Evolutionary conservation across 2,113 vertebrate species (phyloP).

Genomic region (Pheucticus melanocephalus): DNA sequence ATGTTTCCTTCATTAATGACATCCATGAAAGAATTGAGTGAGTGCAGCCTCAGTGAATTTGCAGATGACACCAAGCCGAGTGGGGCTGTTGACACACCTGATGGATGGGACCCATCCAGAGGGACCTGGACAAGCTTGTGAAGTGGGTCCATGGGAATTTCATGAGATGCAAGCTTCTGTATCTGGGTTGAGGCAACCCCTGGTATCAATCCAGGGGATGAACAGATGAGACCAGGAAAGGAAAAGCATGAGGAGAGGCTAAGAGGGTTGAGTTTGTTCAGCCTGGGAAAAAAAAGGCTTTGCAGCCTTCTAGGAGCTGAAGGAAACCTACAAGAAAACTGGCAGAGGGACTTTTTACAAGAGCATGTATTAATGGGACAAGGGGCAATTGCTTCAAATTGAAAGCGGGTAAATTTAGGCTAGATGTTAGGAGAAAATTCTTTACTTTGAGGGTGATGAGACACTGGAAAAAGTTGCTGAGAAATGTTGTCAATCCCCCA

Average conservation of each 20-base stretch:
- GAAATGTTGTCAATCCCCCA: neutral
- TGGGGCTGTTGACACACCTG: neutral
- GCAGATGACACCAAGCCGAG: neutral
- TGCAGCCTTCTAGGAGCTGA: neutral
- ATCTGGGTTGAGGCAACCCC: neutral
- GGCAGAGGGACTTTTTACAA: neutral
- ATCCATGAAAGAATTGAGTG: neutral
- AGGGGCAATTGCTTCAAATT: neutral
- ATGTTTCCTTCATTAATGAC: neutral
- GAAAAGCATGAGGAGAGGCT: neutral
- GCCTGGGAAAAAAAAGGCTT: neutral
- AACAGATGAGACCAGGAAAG: neutral
- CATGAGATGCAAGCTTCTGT: neutral
- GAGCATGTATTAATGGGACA: rapidly evolving
- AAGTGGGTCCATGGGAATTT: neutral
- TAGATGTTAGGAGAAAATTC: neutral
- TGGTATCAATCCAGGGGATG: neutral
- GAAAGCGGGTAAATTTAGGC: neutral
- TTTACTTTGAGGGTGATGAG: neutral
- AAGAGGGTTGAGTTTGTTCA: neutral
- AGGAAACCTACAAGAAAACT: neutral
- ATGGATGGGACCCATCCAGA: neutral
- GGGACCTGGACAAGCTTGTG: neutral
- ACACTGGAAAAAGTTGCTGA: neutral
- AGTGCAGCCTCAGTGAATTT: neutral